Evolutionary conservation across 2,113 vertebrate species (phyloP).

Genomic region (Gasterosteus aculeatus): DNA sequence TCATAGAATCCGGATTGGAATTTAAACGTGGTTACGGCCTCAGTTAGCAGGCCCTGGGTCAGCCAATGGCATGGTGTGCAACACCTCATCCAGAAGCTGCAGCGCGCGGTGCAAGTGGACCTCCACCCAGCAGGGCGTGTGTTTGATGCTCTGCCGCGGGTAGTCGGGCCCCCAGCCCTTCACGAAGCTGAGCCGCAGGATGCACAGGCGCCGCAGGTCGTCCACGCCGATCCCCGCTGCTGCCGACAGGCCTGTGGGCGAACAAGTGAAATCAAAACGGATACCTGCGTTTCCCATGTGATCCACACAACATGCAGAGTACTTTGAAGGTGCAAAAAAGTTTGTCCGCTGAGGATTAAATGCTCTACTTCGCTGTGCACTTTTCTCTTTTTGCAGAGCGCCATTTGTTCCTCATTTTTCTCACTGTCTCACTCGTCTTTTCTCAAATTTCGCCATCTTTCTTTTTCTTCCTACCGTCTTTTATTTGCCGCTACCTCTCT

Average conservation of each 20-base stretch:
- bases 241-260: constrained; percentile 76
- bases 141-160: constrained; percentile 84
- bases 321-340: not conserved
- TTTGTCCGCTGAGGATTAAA: too few relatives aligned
- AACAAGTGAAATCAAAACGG: not conserved
- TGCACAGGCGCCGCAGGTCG: constrained; percentile 81
- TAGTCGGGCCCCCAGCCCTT: constrained; percentile 87
- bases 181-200: constrained; percentile 83
- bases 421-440: too few relatives aligned
- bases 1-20: constrained; percentile 38
- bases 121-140: constrained; percentile 86
- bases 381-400: too few relatives aligned
- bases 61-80: constrained; percentile 83
- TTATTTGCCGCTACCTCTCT: too few relatives aligned
- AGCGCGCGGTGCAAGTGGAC: constrained; percentile 83
- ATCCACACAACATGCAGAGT: too few relatives aligned
- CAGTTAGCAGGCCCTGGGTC: constrained; percentile 79
- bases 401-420: too few relatives aligned
- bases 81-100: constrained; percentile 84
- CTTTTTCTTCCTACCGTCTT: too few relatives aligned
- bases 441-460: too few relatives aligned
- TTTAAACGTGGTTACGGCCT: constrained; percentile 22
- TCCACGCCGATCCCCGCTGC: constrained; percentile 84
- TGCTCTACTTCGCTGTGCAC: too few relatives aligned
- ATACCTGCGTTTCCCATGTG: too few relatives aligned